Conservation (phyloP, 2,888 invertebrate genomes). For the Hypercompe scribonia region DNA sequence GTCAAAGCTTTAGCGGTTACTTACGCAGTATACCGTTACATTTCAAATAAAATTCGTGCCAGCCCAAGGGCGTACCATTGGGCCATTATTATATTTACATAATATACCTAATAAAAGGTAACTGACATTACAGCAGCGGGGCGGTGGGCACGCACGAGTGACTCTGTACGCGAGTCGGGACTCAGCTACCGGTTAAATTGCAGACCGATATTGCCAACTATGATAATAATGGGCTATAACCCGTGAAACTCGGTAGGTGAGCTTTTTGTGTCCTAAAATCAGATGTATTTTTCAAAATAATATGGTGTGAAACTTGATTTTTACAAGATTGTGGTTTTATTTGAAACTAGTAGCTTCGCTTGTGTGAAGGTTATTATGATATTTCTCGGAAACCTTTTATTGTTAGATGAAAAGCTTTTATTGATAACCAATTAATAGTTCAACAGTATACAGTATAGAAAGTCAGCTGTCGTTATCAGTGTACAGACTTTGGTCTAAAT, state of each 20-base stretch:
- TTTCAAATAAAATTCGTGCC: constrained; percentile 55
- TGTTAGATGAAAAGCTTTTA: too few species aligned
- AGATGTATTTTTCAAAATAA: background rate
- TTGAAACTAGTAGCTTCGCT: background rate
- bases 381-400: background rate
- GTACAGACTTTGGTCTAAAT: too few species aligned
- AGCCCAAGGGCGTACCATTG: constrained; percentile 49
- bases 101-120: constrained; percentile 61
- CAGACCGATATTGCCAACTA: constrained; percentile 34
- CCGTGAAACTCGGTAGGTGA: constrained; percentile 4
- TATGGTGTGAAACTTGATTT: background rate
- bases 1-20: constrained; percentile 43
- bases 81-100: constrained; percentile 61
- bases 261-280: background rate
- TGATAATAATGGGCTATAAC: constrained; percentile 11
- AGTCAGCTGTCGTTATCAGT: too few species aligned
- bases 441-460: too few species aligned
- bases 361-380: background rate
- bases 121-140: constrained; percentile 52
- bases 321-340: background rate
- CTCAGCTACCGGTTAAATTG: constrained; percentile 42
- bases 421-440: too few species aligned
- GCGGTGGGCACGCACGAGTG: constrained; percentile 55
- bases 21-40: constrained; percentile 50
- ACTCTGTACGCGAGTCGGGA: constrained; percentile 31